Base-by-base conservation (phyloP, 2,797 vertebrate genomes). In the Alauda arvensis region DNA sequence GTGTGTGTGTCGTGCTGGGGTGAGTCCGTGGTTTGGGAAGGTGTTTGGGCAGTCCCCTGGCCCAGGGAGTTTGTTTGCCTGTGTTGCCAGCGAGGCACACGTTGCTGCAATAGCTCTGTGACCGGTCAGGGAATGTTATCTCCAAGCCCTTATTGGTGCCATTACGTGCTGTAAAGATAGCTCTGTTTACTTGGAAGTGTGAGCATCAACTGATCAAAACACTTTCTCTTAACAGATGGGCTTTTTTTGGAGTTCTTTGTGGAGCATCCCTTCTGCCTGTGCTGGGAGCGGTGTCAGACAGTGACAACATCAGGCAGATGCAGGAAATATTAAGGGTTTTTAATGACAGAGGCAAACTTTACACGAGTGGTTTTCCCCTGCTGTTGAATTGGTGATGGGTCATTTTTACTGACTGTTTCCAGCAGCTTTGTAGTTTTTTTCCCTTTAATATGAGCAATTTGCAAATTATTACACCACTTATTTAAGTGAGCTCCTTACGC, bases 131-230 rank as follows among this genome's bases (percentile, higher is more conserved):
- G 90, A 94, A 85, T 89, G 96, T 97, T 98, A 97, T 98, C 97
- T 93, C 90, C 95, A 89, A 83, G 92, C 91, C 94, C 91, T 90
- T 42, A 83, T 72, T 96, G 96, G 95, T 97, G 92, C 92, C 78
- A 94, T 96, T 94, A 93, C 71, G 2, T 81, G 94, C 87, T 91
- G 93, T 92, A 93, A 95, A 95, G 96, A 96, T 96, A 97, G 93
- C 92, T 82, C 63, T 97, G 96, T 97, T 98, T 97, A 90, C 96
- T 95, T 96, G 95, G 91, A 94, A 95, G 97, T 95, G 97, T 94
- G 97, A 97, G 97, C 96, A 95, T 89, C 92, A 85, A 20, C 60
- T 43, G 75, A 79, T 59, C 87, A 63, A 51, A 85, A 88, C 86
- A 89, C 93, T 94, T 89, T 81, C 93, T 78, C 83, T 37, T 81